These are phyloP conservation scores for Syngnathus floridae DNA, from an alignment of 2,113 vertebrate genomes.

Conservation along the genomic window DNA sequence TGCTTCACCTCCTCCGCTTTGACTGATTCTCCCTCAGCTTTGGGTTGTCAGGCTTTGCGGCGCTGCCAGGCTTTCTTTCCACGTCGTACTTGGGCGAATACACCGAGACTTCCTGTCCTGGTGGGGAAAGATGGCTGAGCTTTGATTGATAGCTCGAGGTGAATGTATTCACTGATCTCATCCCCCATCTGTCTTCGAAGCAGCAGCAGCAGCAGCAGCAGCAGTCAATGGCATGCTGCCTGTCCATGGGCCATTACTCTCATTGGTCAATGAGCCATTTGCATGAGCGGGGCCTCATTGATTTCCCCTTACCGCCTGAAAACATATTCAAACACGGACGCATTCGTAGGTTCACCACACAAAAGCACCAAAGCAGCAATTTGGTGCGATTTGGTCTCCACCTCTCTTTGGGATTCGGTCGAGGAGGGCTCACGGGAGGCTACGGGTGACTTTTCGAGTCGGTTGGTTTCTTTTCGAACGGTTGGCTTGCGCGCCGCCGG, in stretches of 20 bases:
- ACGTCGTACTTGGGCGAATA: conserved; percentile 19
- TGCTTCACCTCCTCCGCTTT: conserved; percentile 27
- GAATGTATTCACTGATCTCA: conserved; percentile 40
- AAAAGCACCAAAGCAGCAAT: conserved; percentile 13
- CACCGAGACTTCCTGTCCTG: conserved; percentile 11
- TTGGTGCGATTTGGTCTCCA: conserved; percentile 4
- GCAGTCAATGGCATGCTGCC: conserved; percentile 28
- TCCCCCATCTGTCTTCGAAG: conserved; percentile 49
- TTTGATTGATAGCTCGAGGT: conserved; percentile 50
- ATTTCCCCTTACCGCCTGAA: conserved; percentile 51
- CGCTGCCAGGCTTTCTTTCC: not conserved
- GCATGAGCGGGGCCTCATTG: conserved; percentile 51
- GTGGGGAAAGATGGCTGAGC: not conserved
- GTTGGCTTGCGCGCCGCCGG: too few species aligned
- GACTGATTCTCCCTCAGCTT: conserved; percentile 23
- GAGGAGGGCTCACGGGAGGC: too few species aligned
- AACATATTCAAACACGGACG: conserved; percentile 41
- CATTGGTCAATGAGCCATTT: conserved; percentile 54
- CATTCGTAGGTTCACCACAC: conserved; percentile 22
- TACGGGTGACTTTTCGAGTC: too few species aligned
- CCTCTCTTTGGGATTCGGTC: conserved; percentile 7
- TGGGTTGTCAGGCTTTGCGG: conserved; percentile 2
- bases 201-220: not conserved
- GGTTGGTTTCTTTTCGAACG: too few species aligned
- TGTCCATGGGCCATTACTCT: conserved; percentile 46